Evolutionary conservation across 2,113 vertebrate genomes (phyloP), one percentile per base, ranked within the genome.

Genomic region (Thunnus thynnus): DNA sequence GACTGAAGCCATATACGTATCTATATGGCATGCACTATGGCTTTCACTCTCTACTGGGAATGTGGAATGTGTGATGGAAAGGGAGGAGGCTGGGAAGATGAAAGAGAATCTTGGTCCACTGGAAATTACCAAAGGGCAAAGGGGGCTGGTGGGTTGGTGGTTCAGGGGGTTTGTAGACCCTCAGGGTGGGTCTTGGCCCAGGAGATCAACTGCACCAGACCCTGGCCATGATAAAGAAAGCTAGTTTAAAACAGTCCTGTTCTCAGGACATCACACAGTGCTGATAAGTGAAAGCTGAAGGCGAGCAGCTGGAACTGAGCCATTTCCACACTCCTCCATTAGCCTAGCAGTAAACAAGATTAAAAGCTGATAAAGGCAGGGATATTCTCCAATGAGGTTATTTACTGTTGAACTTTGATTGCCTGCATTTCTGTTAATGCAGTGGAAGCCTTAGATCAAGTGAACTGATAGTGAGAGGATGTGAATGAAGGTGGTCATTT

Each of bases 51-150:
- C 36, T 41, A 9, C 7, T 66, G 17, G 32, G 20, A 65, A 46
- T 64, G 58, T 60, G 72, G 83, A 80, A 85, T 86, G 82, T 65
- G 22, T 44, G 58, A 71, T 18, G 58, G 69, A 71, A 30, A 51
- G 44, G 22, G 54, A 25, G 54, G 17, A 32, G 32, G 32, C 10
- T 51, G 36, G 36, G 58, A 54, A 71, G 58, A 87, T 82, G 58
- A 81, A 87, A 78, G 27, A 36, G 16, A 76, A 27, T 83, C 17
- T 50, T 57, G 36, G 57, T 58, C 74, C 25, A 47, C 36, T 76
- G 80, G 6, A 76, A 48, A 70, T 64, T 52, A 41, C 55, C 55
- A 50, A 41, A 41, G 36, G 36, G 36, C 36, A 41, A 41, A 69
- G 47, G 30, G 18, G 71, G 9, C 32, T 22, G 13, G 54, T 56